Evolutionary conservation across 1,140 invertebrate species (phyloP).

Genomic region (Nylanderia fulva): DNA sequence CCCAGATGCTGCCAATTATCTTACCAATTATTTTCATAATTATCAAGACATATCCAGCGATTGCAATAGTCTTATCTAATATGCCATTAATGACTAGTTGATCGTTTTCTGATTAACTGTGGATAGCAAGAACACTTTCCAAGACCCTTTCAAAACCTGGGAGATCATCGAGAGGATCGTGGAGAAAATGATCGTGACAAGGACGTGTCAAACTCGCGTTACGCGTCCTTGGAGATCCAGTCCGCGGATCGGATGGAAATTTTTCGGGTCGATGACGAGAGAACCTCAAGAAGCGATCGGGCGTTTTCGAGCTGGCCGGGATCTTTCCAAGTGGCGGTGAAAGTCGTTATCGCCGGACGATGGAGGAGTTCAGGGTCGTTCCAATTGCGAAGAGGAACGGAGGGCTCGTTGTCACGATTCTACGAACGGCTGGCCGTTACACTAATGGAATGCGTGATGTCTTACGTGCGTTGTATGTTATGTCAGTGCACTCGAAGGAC

Average conservation of each 20-base stretch:
- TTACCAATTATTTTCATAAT: not conserved
- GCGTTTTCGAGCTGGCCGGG: slow-evolving; percentile 13
- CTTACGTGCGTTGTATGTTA: slow-evolving; percentile 34
- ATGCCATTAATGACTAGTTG: not conserved
- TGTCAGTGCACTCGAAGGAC: slow-evolving; percentile 43
- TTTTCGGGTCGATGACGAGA: slow-evolving; percentile 35
- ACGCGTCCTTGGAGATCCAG: slow-evolving; percentile 25
- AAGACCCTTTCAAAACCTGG: slow-evolving; percentile 15
- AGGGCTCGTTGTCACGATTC: slow-evolving; percentile 48
- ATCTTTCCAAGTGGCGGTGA: slow-evolving; percentile 42
- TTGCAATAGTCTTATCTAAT: not conserved
- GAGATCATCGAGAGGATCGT: not conserved
- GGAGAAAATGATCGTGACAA: slow-evolving; percentile 7
- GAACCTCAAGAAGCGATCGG: slow-evolving; percentile 29
- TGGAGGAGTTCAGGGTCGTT: slow-evolving; percentile 57
- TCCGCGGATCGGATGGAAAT: slow-evolving; percentile 3
- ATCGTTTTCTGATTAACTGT: not conserved
- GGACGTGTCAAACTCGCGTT: slow-evolving; percentile 33
- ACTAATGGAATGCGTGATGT: slow-evolving; percentile 53
- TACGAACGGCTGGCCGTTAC: slow-evolving; percentile 62
- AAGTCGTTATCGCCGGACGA: slow-evolving; percentile 33
- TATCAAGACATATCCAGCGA: not conserved
- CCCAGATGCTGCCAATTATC: slow-evolving; percentile 1
- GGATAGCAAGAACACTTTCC: slow-evolving; percentile 1
- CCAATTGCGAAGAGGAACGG: slow-evolving; percentile 48